A percentile compares a stretch with the other conserved stretches of the same genome.
These are phyloP conservation scores for Gryllus bimaculatus DNA, from an alignment of 1,140 invertebrate species.

Conservation along the genomic window DNA sequence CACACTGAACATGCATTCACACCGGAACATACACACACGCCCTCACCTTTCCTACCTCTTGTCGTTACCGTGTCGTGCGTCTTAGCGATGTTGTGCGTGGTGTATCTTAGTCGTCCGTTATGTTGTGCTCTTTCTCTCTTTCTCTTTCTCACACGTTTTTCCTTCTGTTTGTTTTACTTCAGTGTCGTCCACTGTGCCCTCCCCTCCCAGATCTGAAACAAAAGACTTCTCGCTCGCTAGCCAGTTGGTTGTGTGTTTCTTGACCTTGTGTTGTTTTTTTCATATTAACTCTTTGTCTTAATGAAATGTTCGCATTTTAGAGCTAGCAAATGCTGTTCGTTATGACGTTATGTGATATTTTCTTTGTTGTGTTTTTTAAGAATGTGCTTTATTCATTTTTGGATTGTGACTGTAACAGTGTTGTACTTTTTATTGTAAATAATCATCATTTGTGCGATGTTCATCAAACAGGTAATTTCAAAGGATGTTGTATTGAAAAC, in stretches of 20 bases:
- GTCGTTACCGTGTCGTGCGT: conserved; percentile 17
- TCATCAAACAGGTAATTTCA: background rate
- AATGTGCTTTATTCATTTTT: conserved; percentile 6
- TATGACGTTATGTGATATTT: conserved; percentile 5
- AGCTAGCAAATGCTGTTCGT: conserved; percentile 3
- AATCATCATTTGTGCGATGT: background rate
- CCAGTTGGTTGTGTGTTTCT: conserved; percentile 11
- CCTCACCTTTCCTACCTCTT: background rate
- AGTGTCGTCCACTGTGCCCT: background rate
- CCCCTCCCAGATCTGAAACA: background rate
- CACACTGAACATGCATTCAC: background rate
- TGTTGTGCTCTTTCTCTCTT: conserved; percentile 10
- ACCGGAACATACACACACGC: background rate
- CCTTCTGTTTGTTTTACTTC: background rate
- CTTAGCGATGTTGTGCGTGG: conserved; percentile 20
- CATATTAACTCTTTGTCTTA: conserved; percentile 2
- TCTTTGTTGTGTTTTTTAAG: background rate
- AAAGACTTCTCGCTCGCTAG: conserved; percentile 7
- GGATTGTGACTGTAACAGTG: conserved; percentile 1
- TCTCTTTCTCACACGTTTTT: conserved; percentile 7
- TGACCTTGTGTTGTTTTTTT: conserved; percentile 2
- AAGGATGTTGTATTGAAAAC: background rate
- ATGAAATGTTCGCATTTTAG: conserved; percentile 5
- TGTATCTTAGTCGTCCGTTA: conserved; percentile 11
- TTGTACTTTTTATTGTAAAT: background rate